These are phyloP conservation scores for Trimorus sp. DNA, from an alignment of 2,888 invertebrate species.

Conservation along the genomic window DNA sequence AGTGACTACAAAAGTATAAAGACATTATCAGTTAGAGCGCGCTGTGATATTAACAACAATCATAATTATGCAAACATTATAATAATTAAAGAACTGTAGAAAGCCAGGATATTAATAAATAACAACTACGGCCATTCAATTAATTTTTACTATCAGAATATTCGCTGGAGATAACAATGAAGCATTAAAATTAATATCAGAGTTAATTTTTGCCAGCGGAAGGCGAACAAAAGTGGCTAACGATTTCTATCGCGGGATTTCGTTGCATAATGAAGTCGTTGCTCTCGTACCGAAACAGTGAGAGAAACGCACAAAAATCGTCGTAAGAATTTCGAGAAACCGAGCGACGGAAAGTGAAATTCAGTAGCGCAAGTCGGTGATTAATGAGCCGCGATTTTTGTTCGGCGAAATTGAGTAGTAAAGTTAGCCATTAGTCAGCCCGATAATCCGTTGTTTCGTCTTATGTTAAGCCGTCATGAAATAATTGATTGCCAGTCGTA, in stretches of 20 bases:
- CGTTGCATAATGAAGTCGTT: conserved; percentile 26
- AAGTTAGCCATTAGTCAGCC: conserved; percentile 27
- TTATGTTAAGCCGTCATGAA: not conserved
- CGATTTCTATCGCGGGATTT: conserved; percentile 9
- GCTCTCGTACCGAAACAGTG: not conserved
- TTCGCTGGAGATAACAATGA: conserved; percentile 40
- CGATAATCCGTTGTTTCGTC: not conserved
- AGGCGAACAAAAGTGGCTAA: conserved; percentile 21
- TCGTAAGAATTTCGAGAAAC: conserved; percentile 1
- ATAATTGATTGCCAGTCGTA: not conserved
- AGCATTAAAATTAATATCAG: conserved; percentile 41
- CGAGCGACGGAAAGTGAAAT: conserved; percentile 12
- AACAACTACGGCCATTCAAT: conserved; percentile 15
- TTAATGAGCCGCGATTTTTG: conserved; percentile 17
- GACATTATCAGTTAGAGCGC: no score
- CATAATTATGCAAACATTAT: conserved; percentile 28
- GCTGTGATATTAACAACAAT: conserved; percentile 1
- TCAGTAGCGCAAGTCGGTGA: conserved; percentile 8
- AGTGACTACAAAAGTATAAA: no score
- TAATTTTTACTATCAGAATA: conserved; percentile 42
- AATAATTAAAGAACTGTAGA: conserved; percentile 1
- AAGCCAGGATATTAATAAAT: not conserved
- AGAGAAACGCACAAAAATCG: conserved; percentile 10
- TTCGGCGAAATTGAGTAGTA: conserved; percentile 5
- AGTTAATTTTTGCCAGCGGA: conserved; percentile 35